Base-by-base conservation (phyloP, 2,113 vertebrate species). In the Pleuronectes platessa region DNA sequence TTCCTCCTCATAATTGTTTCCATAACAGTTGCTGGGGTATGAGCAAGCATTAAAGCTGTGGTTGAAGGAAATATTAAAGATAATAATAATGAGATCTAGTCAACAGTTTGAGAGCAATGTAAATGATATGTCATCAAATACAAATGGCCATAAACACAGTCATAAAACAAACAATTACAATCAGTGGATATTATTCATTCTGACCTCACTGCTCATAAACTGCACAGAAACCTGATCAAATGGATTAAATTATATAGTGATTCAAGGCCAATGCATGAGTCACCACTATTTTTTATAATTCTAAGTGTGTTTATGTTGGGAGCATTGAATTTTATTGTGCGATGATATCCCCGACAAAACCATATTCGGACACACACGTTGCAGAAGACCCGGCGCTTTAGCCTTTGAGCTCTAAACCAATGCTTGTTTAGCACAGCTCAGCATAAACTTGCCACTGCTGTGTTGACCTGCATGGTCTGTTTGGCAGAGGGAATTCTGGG, bases 401-500 rank as follows among this genome's bases (percentile, higher is more conserved):
- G 56, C 51, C 68, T 80, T 61, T 84, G 73, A 76, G 68, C 21
- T 82, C 56, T 68, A 71, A 83, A 69, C 55, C 49, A 83, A 78
- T 73, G 58, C 78, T 81, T 79, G 55, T 78, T 77, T 59, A 62
- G 71, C 75, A 74, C 60, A 77, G 74, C 63, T 86, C 65, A 80
- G 79, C n/a, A 82, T 62, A 68, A 84, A 81, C 68, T 68, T 58
- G 42, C 82, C 62, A 40, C 74, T 56, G 62, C 78, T 80, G 65
- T 80, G 75, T 82, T 85, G 76, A 87, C 68, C 82, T 53, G 31
- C 75, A 59, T 58, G 68, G 63, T 87, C 83, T 86, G 71, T 90
- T 82, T 85, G 76, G 27, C 67, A 20, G 37, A 67, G 68, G 74
- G 74, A 86, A 68, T 74, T 84, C 61, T 85, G 81, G 74, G 78